These are phyloP conservation scores for Phania funesta DNA, from an alignment of 2,888 invertebrate genomes.

Conservation along the genomic window DNA sequence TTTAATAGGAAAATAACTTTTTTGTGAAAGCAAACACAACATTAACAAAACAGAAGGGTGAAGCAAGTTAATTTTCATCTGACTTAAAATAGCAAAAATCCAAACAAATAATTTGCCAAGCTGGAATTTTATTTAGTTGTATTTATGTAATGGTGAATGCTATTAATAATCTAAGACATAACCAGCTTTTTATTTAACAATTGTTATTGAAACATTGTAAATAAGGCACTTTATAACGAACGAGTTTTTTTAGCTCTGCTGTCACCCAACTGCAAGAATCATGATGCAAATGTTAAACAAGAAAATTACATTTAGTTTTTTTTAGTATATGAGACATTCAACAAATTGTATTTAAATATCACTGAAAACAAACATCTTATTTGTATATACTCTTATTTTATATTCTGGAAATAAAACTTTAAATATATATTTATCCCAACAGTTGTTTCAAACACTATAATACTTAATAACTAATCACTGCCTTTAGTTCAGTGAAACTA, in stretches of 20 bases:
- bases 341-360: constrained; percentile 10
- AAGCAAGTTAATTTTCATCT: no score
- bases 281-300: constrained; percentile 14
- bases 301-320: constrained; percentile 9
- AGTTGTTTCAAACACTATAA: constrained; percentile 9
- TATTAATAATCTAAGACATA: no score
- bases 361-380: not conserved
- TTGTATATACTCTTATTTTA: not conserved
- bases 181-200: constrained; percentile 28
- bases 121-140: no score
- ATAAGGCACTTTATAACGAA: constrained; percentile 15
- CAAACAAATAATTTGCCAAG: no score
- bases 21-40: no score
- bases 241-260: constrained; percentile 11
- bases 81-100: no score
- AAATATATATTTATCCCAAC: constrained; percentile 11
- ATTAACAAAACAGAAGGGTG: no score
- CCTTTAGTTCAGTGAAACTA: not conserved
- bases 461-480: constrained; percentile 5
- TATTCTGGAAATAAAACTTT: not conserved
- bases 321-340: not conserved
- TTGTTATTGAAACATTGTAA: constrained; percentile 44
- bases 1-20: no score
- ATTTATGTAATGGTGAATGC: no score
- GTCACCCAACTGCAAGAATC: not conserved